Base-by-base conservation (phyloP, 2,797 vertebrate species). In the Chelonia mydas region DNA sequence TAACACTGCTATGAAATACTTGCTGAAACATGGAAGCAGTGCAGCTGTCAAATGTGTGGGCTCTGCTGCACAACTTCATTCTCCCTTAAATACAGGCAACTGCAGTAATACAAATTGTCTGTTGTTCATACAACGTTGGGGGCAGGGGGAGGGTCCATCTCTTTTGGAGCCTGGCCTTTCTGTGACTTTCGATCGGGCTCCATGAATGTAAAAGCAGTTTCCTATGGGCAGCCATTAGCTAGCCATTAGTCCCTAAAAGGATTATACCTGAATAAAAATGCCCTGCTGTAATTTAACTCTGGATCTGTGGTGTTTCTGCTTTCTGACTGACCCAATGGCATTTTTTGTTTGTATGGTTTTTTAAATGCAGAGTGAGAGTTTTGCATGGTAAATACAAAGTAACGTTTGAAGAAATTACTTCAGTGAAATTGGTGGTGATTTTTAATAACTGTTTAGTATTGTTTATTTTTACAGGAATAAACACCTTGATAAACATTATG, bases 401-500 rank as follows among this genome's bases (percentile, higher is more conserved):
- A 93, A 87, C 21, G 8, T 94, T 93, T 86, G 91, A 81, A 86
- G 23, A 84, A 91, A 91, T 84, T 93, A 59, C 74, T 94, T 96
- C 91, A 28, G 76, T 47, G 47, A 78, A 91, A 87, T 90, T 83
- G 86, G 45, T 88, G 19, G 6, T 77, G 76, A 37, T 86, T 92
- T 93, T 72, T 91, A 61, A 93, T 96, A 95, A 96, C 84, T 76
- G 50, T 37, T 28, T 6, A 93, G 94, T 49, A 28, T 90, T 90
- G 86, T 97, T 95, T 97, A 23, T 95, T 86, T 90, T 97, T 93
- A 59, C 98, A 99, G 99, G 99, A 90, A 99, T 99, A 98, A 99
- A 99, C 98, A 99, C 99, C 2, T 97, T 99, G 98, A 99, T 99
- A 98, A 99, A 99, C 98, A 99, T 99, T 97, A 99, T 99, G 99